Base-by-base conservation (phyloP, 2,888 invertebrate species). In the Lysandra bellargus region DNA sequence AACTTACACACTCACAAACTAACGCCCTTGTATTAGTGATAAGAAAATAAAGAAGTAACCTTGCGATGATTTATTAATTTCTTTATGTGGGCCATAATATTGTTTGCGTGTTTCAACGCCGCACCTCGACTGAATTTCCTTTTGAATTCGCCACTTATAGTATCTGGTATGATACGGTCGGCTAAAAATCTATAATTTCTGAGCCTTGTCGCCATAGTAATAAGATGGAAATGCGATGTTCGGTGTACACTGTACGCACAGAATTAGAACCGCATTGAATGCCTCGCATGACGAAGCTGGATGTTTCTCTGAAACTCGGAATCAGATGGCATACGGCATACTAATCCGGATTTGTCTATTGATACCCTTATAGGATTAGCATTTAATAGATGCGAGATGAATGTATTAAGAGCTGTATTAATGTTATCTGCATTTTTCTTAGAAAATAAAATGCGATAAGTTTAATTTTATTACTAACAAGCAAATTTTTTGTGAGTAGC, bases 101-200 rank as follows among this genome's bases (percentile, higher is more conserved):
- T 76, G 53, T 33, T 57, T 33, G 76, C 76, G 76, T 76, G 76
- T 33, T 57, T 17, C 57, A 76, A 57, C 57, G 76, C 44, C 44
- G 44, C 57, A 75, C 53, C 75, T 53, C 30, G 75, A 7, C n/a
- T 75, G 23, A 23, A 53, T 75, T 75, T 75, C 30, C 30, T 75
- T 49, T 30, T 75, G 53, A 49, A 49, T 75, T 23, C 44, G 14
- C 57, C 30, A 17, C 53, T 53, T 23, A 23, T 23, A 53, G 74
- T n/a, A 74, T 7, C 69, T 5, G 33, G 33, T 33, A 12, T 14
- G 12, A 17, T 14, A 76, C 53, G 9, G n/a, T 69, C 14, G 14
- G 33, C 69, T 3, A 69, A 14, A 69, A 37, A 5, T 9, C 69
- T 30, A 69, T 57, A 4, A 57, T 17, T 57, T 57, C 64, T 12